Evolutionary conservation across 1,140 invertebrate species (phyloP).

Genomic region (Amphibalanus amphitrite): DNA sequence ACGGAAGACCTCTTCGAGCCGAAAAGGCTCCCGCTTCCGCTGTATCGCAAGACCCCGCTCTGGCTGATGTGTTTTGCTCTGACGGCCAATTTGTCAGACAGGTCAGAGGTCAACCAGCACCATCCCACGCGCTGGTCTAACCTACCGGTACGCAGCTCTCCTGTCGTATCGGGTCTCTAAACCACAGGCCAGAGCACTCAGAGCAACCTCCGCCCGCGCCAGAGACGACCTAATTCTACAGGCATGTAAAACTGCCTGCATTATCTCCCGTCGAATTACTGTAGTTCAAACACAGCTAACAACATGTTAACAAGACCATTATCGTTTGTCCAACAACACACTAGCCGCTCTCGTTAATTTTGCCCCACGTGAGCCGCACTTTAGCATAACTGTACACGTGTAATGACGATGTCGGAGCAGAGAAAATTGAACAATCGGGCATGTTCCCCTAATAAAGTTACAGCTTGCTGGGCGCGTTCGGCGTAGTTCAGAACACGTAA

Average conservation of each 20-base stretch:
- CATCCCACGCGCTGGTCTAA: too few species aligned
- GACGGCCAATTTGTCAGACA: too few species aligned
- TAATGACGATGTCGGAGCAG: not conserved
- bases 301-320: constrained; percentile 2
- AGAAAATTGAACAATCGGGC: not conserved
- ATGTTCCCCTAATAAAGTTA: not conserved
- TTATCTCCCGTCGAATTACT: not conserved
- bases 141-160: too few species aligned
- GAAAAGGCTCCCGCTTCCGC: too few species aligned
- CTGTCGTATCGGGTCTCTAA: too few species aligned
- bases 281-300: not conserved
- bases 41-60: too few species aligned
- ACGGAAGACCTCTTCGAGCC: too few species aligned
- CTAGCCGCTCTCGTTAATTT: not conserved
- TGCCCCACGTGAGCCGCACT: not conserved
- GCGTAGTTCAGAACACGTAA: not conserved
- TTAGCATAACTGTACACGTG: not conserved
- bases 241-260: not conserved
- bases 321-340: not conserved
- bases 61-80: too few species aligned
- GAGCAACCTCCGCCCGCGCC: too few species aligned
- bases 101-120: too few species aligned
- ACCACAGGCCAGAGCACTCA: too few species aligned
- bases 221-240: not conserved
- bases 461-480: not conserved